These are phyloP conservation scores for Chloroceryle aenea DNA, from an alignment of 2,113 vertebrate species.

Conservation along the genomic window DNA sequence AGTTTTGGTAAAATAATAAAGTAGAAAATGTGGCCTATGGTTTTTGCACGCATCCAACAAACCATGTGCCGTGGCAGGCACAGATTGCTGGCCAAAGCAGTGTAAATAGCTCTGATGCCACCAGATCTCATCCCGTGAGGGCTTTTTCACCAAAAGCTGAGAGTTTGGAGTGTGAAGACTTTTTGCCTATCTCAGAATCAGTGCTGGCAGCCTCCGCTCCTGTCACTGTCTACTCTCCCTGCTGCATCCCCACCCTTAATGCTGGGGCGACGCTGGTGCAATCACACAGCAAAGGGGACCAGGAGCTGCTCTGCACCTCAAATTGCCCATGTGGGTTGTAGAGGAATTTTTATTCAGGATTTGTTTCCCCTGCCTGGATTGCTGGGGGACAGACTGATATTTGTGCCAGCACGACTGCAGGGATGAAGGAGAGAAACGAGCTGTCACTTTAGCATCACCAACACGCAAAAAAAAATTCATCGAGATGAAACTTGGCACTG, in stretches of 20 bases:
- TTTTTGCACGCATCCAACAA: background rate
- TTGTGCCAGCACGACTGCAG: background rate
- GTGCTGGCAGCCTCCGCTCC: background rate
- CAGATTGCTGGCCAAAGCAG: background rate
- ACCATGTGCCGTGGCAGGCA: background rate
- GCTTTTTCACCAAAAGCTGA: background rate
- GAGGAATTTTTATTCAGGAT: background rate
- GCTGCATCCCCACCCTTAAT: fast-evolving
- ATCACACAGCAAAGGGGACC: background rate
- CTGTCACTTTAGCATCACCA: background rate
- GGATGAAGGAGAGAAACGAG: background rate
- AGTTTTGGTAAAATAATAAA: background rate
- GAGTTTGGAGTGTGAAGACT: background rate
- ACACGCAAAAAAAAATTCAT: background rate
- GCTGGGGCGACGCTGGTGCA: background rate
- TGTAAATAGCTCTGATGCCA: background rate
- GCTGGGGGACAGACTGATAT: background rate
- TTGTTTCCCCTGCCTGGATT: background rate
- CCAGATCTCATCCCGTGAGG: background rate
- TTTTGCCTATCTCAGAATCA: background rate
- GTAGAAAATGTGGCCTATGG: background rate
- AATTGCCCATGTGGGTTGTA: fast-evolving
- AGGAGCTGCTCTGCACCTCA: background rate
- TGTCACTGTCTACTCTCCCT: background rate
- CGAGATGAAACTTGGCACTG: constrained; percentile 10